Evolutionary conservation across 2,797 vertebrate species (phyloP).

Genomic region (Hydrocynus forskahlii): DNA sequence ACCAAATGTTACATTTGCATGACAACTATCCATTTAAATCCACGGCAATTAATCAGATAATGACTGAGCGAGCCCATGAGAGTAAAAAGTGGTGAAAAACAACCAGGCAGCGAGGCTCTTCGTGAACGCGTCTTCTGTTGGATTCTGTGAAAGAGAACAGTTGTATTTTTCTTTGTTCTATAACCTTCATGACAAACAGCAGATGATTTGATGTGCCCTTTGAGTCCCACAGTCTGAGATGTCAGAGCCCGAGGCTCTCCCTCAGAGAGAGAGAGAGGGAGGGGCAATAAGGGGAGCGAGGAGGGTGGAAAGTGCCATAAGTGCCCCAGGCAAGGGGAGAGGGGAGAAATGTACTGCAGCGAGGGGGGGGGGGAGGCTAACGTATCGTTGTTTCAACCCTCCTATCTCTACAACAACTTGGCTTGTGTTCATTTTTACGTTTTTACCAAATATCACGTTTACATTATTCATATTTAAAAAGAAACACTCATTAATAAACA

Average conservation of each 20-base stretch:
- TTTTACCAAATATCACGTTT: no score
- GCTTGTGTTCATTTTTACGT: no score
- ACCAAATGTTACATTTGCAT: background rate
- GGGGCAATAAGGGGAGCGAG: conserved; percentile 40
- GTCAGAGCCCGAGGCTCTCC: conserved; percentile 50
- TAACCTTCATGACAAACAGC: conserved; percentile 55
- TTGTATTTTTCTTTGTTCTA: conserved; percentile 55
- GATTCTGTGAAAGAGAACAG: conserved; percentile 38
- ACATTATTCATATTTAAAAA: background rate
- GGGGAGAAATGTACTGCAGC: conserved; percentile 43
- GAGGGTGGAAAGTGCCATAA: conserved; percentile 39
- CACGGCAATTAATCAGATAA: background rate
- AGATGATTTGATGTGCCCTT: conserved; percentile 57
- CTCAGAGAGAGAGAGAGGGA: conserved; percentile 44
- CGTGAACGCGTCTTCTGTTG: background rate
- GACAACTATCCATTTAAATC: background rate
- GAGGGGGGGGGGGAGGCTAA: conserved; percentile 19
- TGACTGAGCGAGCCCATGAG: background rate
- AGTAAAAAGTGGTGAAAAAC: background rate
- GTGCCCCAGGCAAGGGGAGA: conserved; percentile 44
- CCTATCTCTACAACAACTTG: background rate
- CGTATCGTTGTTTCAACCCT: conserved; percentile 15
- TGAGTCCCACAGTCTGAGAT: conserved; percentile 55
- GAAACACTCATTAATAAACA: background rate
- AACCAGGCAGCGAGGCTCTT: background rate